Evolutionary conservation across 2,797 vertebrate genomes (phyloP).

Genomic region (Tenualosa thibaudeaui): DNA sequence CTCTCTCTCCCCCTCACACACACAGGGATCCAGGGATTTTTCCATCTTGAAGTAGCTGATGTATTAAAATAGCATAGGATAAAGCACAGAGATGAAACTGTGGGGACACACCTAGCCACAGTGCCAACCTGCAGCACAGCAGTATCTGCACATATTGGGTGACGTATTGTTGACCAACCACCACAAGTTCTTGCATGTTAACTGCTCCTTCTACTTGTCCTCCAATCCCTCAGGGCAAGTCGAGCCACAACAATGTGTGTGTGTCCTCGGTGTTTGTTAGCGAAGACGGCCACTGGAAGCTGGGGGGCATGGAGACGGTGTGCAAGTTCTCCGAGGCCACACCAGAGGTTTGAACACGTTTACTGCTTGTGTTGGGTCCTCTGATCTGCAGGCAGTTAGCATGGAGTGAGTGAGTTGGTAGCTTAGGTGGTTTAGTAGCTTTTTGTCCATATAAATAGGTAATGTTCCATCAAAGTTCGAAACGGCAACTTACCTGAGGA

Average conservation of each 20-base stretch:
- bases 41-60: too few relatives aligned
- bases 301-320: slow-evolving; percentile 97
- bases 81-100: too few relatives aligned
- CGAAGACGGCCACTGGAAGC: slow-evolving; percentile 96
- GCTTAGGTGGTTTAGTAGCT: too few relatives aligned
- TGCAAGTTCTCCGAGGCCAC: slow-evolving; percentile 90
- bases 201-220: slow-evolving; percentile 28
- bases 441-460: too few relatives aligned
- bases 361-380: too few relatives aligned
- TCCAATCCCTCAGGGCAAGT: slow-evolving; percentile 78
- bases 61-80: background rate
- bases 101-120: too few relatives aligned
- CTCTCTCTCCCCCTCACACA: background rate
- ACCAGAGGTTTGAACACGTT: slow-evolving; percentile 79
- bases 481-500: too few relatives aligned
- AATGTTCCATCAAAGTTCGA: too few relatives aligned
- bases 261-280: slow-evolving; percentile 92
- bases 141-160: background rate
- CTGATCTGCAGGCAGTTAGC: too few relatives aligned
- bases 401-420: too few relatives aligned
- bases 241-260: slow-evolving; percentile 96
- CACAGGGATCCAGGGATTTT: background rate
- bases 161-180: background rate
- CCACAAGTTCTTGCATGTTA: background rate
- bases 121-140: background rate